Conservation (phyloP, 92 coral and sea anemone species). For the Micromussa lordhowensis region DNA sequence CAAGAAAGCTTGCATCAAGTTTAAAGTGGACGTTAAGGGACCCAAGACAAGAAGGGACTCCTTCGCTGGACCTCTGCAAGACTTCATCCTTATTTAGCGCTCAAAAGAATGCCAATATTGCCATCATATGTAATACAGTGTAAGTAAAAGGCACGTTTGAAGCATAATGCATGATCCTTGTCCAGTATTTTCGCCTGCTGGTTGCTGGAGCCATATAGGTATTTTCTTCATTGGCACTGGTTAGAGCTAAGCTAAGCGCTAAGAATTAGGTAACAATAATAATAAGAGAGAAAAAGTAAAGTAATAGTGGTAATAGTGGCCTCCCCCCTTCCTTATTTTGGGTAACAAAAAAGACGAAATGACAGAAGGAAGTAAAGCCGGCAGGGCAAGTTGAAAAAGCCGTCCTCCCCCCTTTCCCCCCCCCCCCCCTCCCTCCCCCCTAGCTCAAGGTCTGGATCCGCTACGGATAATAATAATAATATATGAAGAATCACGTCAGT, state of each 20-base stretch:
- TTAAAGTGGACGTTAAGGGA: conserved; percentile 3
- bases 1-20: neutral
- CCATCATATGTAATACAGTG: neutral
- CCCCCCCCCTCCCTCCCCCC: too few relatives aligned
- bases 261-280: neutral
- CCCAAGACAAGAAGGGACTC: conserved; percentile 11
- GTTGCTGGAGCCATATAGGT: neutral
- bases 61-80: conserved; percentile 10
- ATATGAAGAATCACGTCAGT: too few relatives aligned
- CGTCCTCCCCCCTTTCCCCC: too few relatives aligned
- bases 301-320: neutral
- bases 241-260: too few relatives aligned
- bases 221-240: conserved; percentile 2
- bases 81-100: neutral
- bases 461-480: too few relatives aligned
- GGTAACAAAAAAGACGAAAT: too few relatives aligned
- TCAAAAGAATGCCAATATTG: neutral
- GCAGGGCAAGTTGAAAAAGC: too few relatives aligned
- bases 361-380: too few relatives aligned
- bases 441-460: too few relatives aligned
- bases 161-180: conserved; percentile 4
- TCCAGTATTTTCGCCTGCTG: neutral
- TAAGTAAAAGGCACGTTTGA: neutral
- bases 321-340: too few relatives aligned
- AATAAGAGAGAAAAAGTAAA: neutral